phyloP scores from a whole-genome alignment of 1,140 invertebrate species.

The Bathynomus jamesi region DNA sequence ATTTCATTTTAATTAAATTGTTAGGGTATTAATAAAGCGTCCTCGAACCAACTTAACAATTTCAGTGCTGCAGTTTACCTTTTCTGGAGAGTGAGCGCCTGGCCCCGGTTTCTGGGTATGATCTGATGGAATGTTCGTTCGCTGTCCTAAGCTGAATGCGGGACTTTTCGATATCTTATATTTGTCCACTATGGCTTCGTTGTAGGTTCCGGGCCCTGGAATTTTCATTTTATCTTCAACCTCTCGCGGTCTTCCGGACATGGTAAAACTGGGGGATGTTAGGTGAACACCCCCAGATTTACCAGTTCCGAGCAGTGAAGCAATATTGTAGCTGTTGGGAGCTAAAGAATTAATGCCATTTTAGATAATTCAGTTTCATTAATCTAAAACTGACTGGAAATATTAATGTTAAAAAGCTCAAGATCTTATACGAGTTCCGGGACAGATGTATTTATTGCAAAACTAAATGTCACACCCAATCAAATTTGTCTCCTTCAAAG shows the following conservation, averaged over 20 bases:
- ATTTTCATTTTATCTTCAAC: conserved; percentile 11
- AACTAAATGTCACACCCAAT: too few relatives aligned
- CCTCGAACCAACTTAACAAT: neutral
- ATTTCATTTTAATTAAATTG: too few relatives aligned
- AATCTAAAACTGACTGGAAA: neutral
- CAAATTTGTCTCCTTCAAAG: too few relatives aligned
- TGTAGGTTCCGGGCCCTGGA: conserved; percentile 15
- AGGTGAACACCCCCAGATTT: conserved; percentile 3
- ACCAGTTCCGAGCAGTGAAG: conserved; percentile 11
- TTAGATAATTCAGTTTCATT: too few relatives aligned
- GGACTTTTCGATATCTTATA: conserved; percentile 51
- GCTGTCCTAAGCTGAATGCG: conserved; percentile 14
- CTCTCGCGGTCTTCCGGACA: neutral
- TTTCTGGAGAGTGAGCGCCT: conserved; percentile 13
- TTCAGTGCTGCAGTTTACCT: conserved; percentile 6
- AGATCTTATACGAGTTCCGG: neutral
- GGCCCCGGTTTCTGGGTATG: conserved; percentile 12
- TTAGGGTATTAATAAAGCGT: too few relatives aligned
- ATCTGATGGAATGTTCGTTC: conserved; percentile 4
- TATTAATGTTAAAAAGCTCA: neutral
- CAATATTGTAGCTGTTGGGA: conserved; percentile 9
- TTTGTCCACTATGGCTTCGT: conserved; percentile 45
- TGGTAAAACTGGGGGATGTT: conserved; percentile 8
- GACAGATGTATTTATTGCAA: too few relatives aligned
- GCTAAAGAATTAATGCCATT: too few relatives aligned